These are phyloP conservation scores for Cyprinodon diabolis DNA, from an alignment of 2,797 vertebrate genomes.

Conservation along the genomic window DNA sequence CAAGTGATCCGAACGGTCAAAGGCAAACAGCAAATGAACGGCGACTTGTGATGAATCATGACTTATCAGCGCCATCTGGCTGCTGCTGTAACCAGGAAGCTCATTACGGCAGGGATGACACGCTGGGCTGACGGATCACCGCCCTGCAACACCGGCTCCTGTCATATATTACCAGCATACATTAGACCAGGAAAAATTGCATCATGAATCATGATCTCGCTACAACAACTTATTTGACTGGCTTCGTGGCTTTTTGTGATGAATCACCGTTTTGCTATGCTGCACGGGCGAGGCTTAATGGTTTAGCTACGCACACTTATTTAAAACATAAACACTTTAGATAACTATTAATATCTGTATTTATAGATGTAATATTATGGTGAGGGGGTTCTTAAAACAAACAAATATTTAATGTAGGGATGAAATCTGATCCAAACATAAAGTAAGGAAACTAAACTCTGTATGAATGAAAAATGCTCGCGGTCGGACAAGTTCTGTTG, in stretches of 20 bases:
- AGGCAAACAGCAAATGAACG: slow-evolving; percentile 4
- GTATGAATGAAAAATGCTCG: background rate
- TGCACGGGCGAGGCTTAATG: background rate
- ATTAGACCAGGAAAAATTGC: slow-evolving; percentile 10
- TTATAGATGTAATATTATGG: background rate
- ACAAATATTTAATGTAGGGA: background rate
- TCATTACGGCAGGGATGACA: slow-evolving; percentile 15
- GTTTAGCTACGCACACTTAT: slow-evolving; percentile 1
- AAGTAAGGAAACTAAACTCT: background rate
- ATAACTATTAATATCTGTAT: background rate
- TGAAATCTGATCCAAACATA: background rate
- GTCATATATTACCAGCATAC: slow-evolving; percentile 21
- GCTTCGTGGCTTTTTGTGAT: slow-evolving; percentile 7
- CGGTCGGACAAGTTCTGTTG: background rate
- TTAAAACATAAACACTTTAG: background rate
- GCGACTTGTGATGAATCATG: slow-evolving; percentile 25
- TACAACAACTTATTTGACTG: slow-evolving; percentile 12
- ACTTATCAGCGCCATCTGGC: slow-evolving; percentile 24
- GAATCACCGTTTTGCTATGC: slow-evolving; percentile 19
- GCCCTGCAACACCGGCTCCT: slow-evolving; percentile 5
- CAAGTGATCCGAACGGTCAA: slow-evolving; percentile 12
- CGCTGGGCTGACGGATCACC: slow-evolving; percentile 23
- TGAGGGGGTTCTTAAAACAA: background rate
- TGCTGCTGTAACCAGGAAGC: slow-evolving; percentile 39
- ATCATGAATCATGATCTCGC: slow-evolving; percentile 34